Base-by-base conservation (phyloP, 2,113 vertebrate species). In the Naja naja region DNA sequence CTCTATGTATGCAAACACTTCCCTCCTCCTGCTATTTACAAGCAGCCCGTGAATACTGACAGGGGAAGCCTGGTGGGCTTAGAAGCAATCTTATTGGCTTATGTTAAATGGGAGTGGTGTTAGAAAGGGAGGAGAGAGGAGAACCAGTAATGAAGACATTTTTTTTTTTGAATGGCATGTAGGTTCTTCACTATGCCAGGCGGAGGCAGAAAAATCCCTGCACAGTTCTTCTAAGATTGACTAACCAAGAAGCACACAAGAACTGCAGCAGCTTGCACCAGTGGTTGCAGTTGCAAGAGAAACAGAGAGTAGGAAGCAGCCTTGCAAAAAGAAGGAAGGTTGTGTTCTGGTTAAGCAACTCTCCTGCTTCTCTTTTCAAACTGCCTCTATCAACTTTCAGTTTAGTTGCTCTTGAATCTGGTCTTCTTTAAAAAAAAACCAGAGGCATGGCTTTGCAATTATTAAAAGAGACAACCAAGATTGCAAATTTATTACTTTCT, bases 21-120 rank as follows among this genome's bases (percentile, higher is more conserved):
- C 39, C 91, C 47, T 91, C 86, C 93, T 91, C 94, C 94, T 89
- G 93, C 93, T 97, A 95, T 97, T 97, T 96, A 96, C 90, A 90
- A 0, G 91, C 96, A 85, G 95, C 94, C 95, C 54, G 91, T 81
- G 94, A 93, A 92, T 91, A 88, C 69, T 39, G 58, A 92, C 74
- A 86, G 92, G 92, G 93, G 92, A 92, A 91, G 94, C 90, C 25
- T 81, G 45, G 90, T 23, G 94, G 94, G 91, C 94, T 89, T 94
- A 53, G 90, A 90, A 93, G 0, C 86, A 87, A 88, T 90, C 94
- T 94, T 93, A 97, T 96, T 97, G 96, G 96, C 85, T 92, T 93
- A 87, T 47, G 81, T 94, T 90, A 90, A 30, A 4, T 93, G 96
- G 94, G 94, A 93, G 95, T 94, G 95, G 92, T 95, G 64, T 60